These are phyloP conservation scores for Rhagologus leucostigma DNA, from an alignment of 2,113 vertebrate species.

Conservation along the genomic window DNA sequence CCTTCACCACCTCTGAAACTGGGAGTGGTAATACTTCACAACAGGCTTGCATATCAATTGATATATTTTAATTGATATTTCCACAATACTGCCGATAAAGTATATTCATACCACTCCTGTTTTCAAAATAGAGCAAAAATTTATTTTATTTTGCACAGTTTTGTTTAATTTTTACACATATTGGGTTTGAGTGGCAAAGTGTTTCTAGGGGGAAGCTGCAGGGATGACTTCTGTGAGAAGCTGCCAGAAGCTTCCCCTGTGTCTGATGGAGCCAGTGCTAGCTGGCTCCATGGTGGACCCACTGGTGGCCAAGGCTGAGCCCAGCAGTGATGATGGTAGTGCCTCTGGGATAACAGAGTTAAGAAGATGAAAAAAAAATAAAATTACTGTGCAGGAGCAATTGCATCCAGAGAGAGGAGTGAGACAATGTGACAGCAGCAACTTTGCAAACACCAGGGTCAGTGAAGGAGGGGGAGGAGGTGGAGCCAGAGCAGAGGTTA, in stretches of 20 bases:
- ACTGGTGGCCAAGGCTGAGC: not conserved
- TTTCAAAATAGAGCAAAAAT: not conserved
- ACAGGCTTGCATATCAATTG: not conserved
- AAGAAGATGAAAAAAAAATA: not conserved
- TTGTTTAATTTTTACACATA: not conserved
- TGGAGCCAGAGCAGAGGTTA: not conserved
- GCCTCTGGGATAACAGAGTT: not conserved
- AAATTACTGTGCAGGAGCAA: not conserved
- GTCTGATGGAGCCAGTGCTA: not conserved
- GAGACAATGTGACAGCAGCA: not conserved
- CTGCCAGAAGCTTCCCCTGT: not conserved
- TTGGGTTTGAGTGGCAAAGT: not conserved
- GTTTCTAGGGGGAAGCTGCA: not conserved
- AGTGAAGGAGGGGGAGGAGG: not conserved
- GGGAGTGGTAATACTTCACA: not conserved
- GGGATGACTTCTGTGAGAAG: not conserved
- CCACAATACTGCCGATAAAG: not conserved
- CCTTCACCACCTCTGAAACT: not conserved
- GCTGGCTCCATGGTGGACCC: not conserved
- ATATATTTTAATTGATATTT: not conserved
- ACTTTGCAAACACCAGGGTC: not conserved
- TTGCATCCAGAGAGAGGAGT: not conserved
- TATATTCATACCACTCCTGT: not conserved
- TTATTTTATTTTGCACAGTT: not conserved
- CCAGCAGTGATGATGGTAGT: no score